Base-by-base conservation (phyloP, 2,888 invertebrate species). In the Drosophila colorata region DNA sequence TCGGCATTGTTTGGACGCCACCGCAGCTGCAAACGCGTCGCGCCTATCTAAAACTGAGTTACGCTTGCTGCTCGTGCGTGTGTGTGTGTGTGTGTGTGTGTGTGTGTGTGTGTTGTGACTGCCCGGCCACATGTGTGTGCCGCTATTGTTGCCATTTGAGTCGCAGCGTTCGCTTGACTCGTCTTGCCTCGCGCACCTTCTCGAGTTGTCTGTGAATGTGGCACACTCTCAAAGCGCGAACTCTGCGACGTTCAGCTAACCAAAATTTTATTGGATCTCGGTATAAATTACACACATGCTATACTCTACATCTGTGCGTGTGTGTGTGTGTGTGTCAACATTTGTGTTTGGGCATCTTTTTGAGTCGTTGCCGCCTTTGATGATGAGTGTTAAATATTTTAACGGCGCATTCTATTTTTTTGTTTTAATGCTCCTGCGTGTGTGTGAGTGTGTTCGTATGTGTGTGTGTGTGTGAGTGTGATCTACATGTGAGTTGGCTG, bases 241-340 rank as follows among this genome's bases (percentile, higher is more conserved):
- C 58, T 41, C 58, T 68, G 58, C 25, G 55, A 41, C 56, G 41
- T 67, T 46, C n/a, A 60, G 55, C 56, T 59, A 59, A 74, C 56
- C 76, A 51, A 71, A 61, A 74, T 74, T 58, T 74, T 77, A 74
- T 74, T 74, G 74, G 74, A 74, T 74, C 74, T 56, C 57, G 33
- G 43, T 66, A 57, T 71, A 76, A 71, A 76, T 74, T 76, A 71
- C 76, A 69, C 51, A 70, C 70, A 69, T 46, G 33, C 61, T 53
- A 47, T 49, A 43, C 28, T 33, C 43, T 14, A 40, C 28, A 20
- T n/a, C 23, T 16, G 40, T 23, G 31, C 33, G 23, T 18, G 38
- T 38, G 51, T 28, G 31, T 28, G 48, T 37, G 31, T 47, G 60
- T 44, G 23, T 41, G 40, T 53, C 74, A 57, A 61, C 70, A 75